These are phyloP conservation scores for Drosophila parthenogenetica DNA, from an alignment of 2,888 invertebrate genomes.

Conservation along the genomic window DNA sequence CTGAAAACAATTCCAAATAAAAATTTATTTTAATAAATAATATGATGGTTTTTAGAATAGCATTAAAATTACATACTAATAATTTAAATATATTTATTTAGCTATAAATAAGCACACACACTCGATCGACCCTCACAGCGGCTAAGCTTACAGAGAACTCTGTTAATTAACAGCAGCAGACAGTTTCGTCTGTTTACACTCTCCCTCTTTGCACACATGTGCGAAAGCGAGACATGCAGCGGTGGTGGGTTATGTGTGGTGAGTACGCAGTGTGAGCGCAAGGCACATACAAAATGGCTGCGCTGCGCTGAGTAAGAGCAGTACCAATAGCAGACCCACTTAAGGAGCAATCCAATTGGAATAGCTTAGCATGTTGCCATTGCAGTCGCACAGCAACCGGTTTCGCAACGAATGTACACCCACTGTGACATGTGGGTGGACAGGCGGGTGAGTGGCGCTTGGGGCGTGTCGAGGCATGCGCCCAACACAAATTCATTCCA, in stretches of 20 bases:
- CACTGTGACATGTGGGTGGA: constrained; percentile 56
- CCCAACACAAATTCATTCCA: constrained; percentile 28
- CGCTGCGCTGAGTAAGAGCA: constrained; percentile 29
- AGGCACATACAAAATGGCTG: constrained; percentile 57
- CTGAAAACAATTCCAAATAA: no score
- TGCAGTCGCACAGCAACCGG: constrained; percentile 57
- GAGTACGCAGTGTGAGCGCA: constrained; percentile 45
- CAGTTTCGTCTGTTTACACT: neutral
- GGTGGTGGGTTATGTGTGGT: constrained; percentile 36
- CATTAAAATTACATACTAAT: no score
- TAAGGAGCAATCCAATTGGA: constrained; percentile 70
- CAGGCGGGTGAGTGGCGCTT: constrained; percentile 48
- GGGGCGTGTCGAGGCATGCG: constrained; percentile 60
- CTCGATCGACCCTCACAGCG: neutral
- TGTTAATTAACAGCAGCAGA: constrained; percentile 43
- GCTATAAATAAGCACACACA: no score
- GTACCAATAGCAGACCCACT: constrained; percentile 25
- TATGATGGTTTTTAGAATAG: no score
- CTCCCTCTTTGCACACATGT: neutral
- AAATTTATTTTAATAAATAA: no score
- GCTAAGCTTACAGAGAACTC: constrained; percentile 9
- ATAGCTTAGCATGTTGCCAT: constrained; percentile 30
- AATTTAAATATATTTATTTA: no score
- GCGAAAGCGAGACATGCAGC: constrained; percentile 10
- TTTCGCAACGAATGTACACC: constrained; percentile 59